Evolutionary conservation across 1,140 invertebrate genomes (phyloP), one percentile per base, ranked within the genome.

Genomic region (Euborellia annulipes): DNA sequence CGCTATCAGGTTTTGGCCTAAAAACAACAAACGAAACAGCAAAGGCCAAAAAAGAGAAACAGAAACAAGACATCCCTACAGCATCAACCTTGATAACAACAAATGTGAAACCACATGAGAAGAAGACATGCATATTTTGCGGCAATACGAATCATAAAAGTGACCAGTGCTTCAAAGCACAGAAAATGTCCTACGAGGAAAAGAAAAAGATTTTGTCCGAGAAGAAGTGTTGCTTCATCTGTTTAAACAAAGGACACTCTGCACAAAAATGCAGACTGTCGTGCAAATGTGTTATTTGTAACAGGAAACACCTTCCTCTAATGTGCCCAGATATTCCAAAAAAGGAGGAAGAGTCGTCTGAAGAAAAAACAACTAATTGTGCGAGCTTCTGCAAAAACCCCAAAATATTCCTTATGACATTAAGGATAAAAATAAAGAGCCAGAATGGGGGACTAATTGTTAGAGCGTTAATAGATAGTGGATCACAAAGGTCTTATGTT

Each of bases 1-100:
- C 55, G 2, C 40, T 44, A 3, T 9, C n/a, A 6, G 51, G 42
- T 34, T 56, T 52, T 41, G 21, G 17, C 13, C 13, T 47, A 13
- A 22, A 7, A 20, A 3, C 3, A 41, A 3, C 14, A 41, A 3
- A 7, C 3, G 3, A 41, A 41, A 41, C 20, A n/a, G n/a, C 18
- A 3, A 13, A 51, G 48, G 41, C 13, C 13, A 11, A 41, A 42
- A 11, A 36, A 45, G 14, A 20, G 30, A 37, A 14, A 32, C 2
- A 34, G 13, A n/a, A 16, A 37, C n/a, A 13, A 18, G 23, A 39
- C 14, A 11, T 47, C 3, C 41, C 48, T 0, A 52, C 41, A 36
- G 45, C 41, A 4, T 34, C 41, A 30, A 41, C 37, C 22, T 32
- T 52, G 3, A 2, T 41, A 2, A 23, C 8, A 34, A n/a, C 9